phyloP scores from a whole-genome alignment of 2,797 vertebrate species.

The Clamator glandarius region DNA sequence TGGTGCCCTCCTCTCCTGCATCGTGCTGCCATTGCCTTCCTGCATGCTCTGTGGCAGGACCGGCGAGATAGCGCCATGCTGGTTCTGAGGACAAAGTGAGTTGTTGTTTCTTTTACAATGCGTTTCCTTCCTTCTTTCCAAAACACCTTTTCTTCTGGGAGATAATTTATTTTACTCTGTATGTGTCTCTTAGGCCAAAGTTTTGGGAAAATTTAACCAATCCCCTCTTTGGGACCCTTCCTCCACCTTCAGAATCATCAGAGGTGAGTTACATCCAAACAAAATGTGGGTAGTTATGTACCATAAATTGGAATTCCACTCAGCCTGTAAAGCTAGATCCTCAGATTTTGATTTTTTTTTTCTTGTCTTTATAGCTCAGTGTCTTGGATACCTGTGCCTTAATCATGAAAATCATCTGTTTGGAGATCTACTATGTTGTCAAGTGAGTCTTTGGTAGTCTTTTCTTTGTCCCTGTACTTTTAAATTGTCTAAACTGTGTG shows the following conservation, averaged over 20 bases:
- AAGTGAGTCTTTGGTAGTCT: slow-evolving; percentile 81
- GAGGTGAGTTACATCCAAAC: slow-evolving; percentile 82
- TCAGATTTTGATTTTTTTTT: background rate
- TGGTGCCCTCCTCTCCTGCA: slow-evolving; percentile 95
- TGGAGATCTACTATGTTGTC: slow-evolving; percentile 97
- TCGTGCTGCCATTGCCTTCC: slow-evolving; percentile 91
- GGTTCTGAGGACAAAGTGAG: slow-evolving; percentile 92
- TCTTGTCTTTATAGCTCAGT: slow-evolving; percentile 82
- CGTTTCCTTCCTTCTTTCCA: background rate
- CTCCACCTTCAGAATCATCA: slow-evolving; percentile 89
- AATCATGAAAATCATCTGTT: slow-evolving; percentile 96
- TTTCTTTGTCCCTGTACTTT: background rate
- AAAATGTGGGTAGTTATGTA: background rate
- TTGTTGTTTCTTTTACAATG: background rate
- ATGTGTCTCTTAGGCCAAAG: slow-evolving; percentile 81
- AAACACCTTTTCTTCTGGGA: background rate
- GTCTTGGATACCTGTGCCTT: slow-evolving; percentile 96
- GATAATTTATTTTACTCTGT: background rate
- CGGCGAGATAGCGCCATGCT: slow-evolving; percentile 95
- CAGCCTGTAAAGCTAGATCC: background rate
- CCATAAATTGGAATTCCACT: background rate
- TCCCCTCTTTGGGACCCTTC: slow-evolving; percentile 90
- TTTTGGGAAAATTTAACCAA: slow-evolving; percentile 97
- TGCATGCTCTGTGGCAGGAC: slow-evolving; percentile 98
- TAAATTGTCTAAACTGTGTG: background rate